Evolutionary conservation across 35 echinoderm and acorn worm species (phyloP), one percentile per base, ranked within the genome.

Genomic region (Anneissia japonica): DNA sequence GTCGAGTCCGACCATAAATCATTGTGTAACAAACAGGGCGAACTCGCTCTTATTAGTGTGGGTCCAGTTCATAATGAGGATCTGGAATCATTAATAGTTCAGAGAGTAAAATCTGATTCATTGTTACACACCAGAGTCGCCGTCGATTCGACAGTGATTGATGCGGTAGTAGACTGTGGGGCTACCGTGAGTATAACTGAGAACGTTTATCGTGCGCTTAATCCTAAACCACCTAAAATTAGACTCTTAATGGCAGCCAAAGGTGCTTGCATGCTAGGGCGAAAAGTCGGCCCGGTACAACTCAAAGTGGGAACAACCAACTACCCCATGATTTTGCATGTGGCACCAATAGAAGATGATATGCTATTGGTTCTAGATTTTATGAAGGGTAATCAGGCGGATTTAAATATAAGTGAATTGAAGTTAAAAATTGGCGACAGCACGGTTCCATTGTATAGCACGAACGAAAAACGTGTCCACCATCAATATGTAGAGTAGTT

Each of bases 311-410:
- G 39, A 13, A 12, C 9, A 30, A 82, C 38, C 0, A 5, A 6
- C 6, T 82, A 82, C 29, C 30, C 3, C 3, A 39, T 37, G 12
- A 21, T 82, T 11, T 5, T 82, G 11, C 31, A 82, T 82, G 80
- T 82, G 9, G 80, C 80, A 31, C 80, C 80, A n/a, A 82, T 81
- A 13, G 80, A 82, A 29, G 80, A 82, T 45, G 41, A 46, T 46
- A 82, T 82, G 80, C 37, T 82, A 32, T 31, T 82, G 10, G 80
- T 16, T 19, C 34, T 82, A 37, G 80, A 82, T 29, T 82, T 82
- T 39, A 31, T 82, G 41, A 45, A 11, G 31, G 12, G 37, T 10
- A 4, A 41, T 21, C 35, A 39, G 1, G 39, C 30, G 14, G 39
- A 39, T 11, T 1, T 82, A 1, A 39, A 21, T 5, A 31, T 82